Base-by-base conservation (phyloP, 2,797 vertebrate genomes). In the Zalophus californianus region DNA sequence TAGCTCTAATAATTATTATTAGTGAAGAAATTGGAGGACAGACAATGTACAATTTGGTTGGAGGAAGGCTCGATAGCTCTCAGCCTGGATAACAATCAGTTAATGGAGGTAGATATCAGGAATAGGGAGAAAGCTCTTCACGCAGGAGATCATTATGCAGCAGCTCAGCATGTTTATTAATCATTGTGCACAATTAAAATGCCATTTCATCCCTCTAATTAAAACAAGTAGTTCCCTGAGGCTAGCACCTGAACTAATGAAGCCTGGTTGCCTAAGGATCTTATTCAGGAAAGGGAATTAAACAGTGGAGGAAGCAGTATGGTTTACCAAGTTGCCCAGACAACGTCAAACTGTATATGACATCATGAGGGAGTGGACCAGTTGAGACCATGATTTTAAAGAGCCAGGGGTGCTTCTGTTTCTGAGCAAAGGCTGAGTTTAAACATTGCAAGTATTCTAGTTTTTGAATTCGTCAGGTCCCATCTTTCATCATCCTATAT, bases 231-330 rank as follows among this genome's bases (percentile, higher is more conserved):
- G 97, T 96, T 98, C 98, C 98, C 98, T 29, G 96, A 98, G 97
- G 98, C 98, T 98, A 98, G 97, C 97, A 98, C 98, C 97, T 98
- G 98, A 98, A 96, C 98, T 98, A 98, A 98, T 98, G 98, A 98
- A 98, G 97, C 95, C 96, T 97, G 95, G 95, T 97, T 98, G 97
- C 97, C 97, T 95, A 87, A 97, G 96, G 95, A 97, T 97, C 96
- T 97, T 93, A 97, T 94, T 96, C 89, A 92, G 97, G 66, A 75
- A 97, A 97, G 78, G 89, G 97, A 98, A 98, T 98, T 97, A 97
- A 97, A 97, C 97, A 98, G 90, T 94, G 97, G 86, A 97, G 95
- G 91, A 82, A 97, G 86, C 87, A 18, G 84, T 97, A 38, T 96
- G 92, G 92, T 97, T 97, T 97, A 96, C 84, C 48, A 93, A 94